Percentiles rank a stretch among this genome's conserved stretches.
These are phyloP conservation scores for Adelges cooleyi DNA, from an alignment of 1,140 invertebrate genomes.

Conservation along the genomic window DNA sequence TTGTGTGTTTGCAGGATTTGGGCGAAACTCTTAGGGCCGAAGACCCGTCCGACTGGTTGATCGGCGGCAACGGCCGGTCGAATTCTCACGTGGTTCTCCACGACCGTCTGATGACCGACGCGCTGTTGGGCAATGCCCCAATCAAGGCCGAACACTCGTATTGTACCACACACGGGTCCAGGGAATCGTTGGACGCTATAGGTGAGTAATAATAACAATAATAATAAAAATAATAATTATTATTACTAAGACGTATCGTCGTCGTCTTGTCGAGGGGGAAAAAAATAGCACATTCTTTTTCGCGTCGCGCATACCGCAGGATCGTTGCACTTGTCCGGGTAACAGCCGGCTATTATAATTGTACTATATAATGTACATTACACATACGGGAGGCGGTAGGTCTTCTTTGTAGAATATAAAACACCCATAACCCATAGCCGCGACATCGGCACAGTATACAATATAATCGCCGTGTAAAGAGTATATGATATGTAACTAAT, in stretches of 20 bases:
- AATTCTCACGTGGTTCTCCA: constrained; percentile 55
- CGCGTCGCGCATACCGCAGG: not conserved
- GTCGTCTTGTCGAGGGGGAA: not conserved
- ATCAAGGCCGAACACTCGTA: constrained; percentile 79
- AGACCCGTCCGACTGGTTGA: constrained; percentile 21
- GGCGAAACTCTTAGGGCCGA: not conserved
- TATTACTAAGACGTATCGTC: too few species aligned
- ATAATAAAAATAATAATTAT: too few species aligned
- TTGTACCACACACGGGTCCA: constrained; percentile 40
- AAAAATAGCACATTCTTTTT: not conserved
- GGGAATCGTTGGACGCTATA: constrained; percentile 18
- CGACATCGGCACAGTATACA: not conserved
- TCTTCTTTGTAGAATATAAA: too few species aligned
- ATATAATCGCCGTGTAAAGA: not conserved
- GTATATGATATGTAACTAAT: not conserved
- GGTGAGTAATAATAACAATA: constrained; percentile 1
- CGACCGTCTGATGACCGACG: constrained; percentile 81
- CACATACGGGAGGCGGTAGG: too few species aligned
- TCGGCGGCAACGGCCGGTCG: constrained; percentile 25
- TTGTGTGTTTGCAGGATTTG: not conserved
- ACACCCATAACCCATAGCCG: not conserved
- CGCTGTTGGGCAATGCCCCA: constrained; percentile 56
- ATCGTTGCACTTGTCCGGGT: too few species aligned
- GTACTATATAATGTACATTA: too few species aligned
- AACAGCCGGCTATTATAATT: too few species aligned